Evolutionary conservation across 2,113 vertebrate species (phyloP), one percentile per base, ranked within the genome.

Genomic region (Oreocharis arfaki): DNA sequence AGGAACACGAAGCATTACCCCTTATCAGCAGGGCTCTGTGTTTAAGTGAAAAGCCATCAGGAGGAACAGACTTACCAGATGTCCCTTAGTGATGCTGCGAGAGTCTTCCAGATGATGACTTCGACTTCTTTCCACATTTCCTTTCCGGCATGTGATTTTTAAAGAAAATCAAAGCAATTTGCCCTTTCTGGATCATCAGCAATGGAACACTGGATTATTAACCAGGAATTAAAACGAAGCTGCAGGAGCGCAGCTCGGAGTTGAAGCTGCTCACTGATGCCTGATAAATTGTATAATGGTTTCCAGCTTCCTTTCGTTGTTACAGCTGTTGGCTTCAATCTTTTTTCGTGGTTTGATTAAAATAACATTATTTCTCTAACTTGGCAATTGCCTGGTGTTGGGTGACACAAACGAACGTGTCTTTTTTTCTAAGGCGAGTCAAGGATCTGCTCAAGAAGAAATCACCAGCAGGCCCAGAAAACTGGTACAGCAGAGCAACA

Each of bases 301-400:
- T 95, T 93, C 75, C 89, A 79, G 84, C 53, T 79, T 37, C 87
- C 59, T 69, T 52, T 79, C 87, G 8, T 49, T 79, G 89, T 86
- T 78, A 17, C 89, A 79, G 89, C 87, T 91, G 84, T 76, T 95
- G 87, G 61, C 53, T 89, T 84, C 94, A 89, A 42, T 89, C 87
- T 91, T 77, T 1, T 60, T 94, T 73, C 69, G 56, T 64, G 74
- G 24, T 76, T 89, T 91, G 61, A 95, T 87, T 91, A 75, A 94
- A 97, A 87, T 79, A 91, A 84, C 37, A 21, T 74, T 47, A 70
- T 85, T 86, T 56, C 69, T 47, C 33, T 23, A 13, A 27, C 70
- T 65, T 94, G 74, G 82, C 61, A n/a, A 2, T 37, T 68, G 55
- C n/a, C 65, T 23, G 4, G 41, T 22, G 42, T 41, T 76, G 53